Evolutionary conservation across 2,888 invertebrate species (phyloP).

Genomic region (Heliconius sara): DNA sequence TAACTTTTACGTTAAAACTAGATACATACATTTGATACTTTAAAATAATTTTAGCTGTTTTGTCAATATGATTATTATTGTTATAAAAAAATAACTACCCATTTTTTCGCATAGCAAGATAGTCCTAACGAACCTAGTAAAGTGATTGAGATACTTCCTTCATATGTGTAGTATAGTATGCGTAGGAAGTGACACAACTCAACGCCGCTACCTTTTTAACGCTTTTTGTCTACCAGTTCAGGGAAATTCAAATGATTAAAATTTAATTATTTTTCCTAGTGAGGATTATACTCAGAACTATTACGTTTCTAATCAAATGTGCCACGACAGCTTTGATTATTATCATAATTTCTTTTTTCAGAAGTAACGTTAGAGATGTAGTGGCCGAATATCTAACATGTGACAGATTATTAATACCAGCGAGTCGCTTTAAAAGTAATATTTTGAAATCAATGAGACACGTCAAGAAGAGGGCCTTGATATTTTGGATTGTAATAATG

Average conservation of each 20-base stretch:
- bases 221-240: too few species aligned
- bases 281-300: too few species aligned
- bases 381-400: slow-evolving; percentile 52
- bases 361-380: slow-evolving; percentile 54
- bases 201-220: too few species aligned
- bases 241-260: too few species aligned
- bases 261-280: too few species aligned
- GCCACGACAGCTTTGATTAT: neutral
- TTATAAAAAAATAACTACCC: neutral
- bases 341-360: slow-evolving; percentile 42
- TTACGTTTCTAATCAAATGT: too few species aligned
- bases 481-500: slow-evolving; percentile 61
- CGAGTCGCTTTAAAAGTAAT: slow-evolving; percentile 56
- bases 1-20: too few species aligned
- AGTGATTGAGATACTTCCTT: neutral
- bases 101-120: neutral
- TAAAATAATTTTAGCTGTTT: neutral
- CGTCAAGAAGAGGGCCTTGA: slow-evolving; percentile 61
- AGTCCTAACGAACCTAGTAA: neutral
- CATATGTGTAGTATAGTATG: too few species aligned
- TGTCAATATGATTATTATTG: neutral
- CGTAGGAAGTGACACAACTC: too few species aligned
- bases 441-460: slow-evolving; percentile 51
- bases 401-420: slow-evolving; percentile 51
- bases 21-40: too few species aligned